Evolutionary conservation across 2,113 vertebrate genomes (phyloP).

Genomic region (Regulus satrapa): DNA sequence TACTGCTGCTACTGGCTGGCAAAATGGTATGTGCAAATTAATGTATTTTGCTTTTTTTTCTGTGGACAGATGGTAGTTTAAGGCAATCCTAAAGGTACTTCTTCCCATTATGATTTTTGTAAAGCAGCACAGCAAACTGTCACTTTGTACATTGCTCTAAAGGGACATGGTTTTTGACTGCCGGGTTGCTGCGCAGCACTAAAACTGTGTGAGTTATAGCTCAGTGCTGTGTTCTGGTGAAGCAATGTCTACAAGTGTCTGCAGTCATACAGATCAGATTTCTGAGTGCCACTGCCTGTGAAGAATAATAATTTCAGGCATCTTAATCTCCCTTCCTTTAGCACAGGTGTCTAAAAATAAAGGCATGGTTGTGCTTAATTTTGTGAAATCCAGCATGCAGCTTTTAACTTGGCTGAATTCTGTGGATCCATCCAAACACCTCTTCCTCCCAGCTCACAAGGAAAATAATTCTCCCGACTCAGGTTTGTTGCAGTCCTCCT

Average conservation of each 20-base stretch:
- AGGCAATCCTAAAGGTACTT: not conserved
- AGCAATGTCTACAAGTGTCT: not conserved
- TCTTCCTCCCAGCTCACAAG: not conserved
- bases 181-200: not conserved
- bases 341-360: not conserved
- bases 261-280: not conserved
- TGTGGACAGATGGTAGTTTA: not conserved
- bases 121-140: not conserved
- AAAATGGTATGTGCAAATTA: not conserved
- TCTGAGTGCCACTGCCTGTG: not conserved
- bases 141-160: not conserved
- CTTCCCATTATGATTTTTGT: not conserved
- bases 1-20: not conserved
- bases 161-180: not conserved
- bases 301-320: not conserved
- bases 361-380: not conserved
- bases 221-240: not conserved
- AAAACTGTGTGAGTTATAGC: not conserved
- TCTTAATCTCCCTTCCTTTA: not conserved
- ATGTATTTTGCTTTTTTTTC: not conserved
- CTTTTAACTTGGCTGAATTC: not conserved
- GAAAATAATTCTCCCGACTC: not conserved
- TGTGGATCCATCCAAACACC: not conserved
- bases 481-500: not conserved
- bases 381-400: not conserved